Percentiles rank a stretch among this genome's conserved stretches.
phyloP scores from a whole-genome alignment of 2,888 invertebrate species.

The Hemithea aestivaria region DNA sequence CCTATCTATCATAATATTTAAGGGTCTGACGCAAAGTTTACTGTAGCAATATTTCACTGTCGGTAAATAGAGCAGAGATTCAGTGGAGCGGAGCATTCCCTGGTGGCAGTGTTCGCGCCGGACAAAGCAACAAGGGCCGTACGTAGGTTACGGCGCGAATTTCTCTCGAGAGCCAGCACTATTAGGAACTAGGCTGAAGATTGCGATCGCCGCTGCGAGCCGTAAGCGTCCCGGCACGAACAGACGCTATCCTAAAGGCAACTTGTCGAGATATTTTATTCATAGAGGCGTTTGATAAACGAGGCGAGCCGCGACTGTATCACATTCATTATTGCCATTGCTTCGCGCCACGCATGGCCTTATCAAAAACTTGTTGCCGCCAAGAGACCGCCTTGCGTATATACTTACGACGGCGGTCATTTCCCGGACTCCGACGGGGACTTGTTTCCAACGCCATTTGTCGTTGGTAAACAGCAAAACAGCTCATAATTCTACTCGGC shows the following conservation, averaged over 20 bases:
- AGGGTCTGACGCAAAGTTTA: constrained; percentile 29
- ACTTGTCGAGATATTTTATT: constrained; percentile 71
- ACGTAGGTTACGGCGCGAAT: constrained; percentile 47
- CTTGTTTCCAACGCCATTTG: constrained; percentile 61
- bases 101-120: constrained; percentile 41
- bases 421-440: constrained; percentile 54
- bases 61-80: constrained; percentile 31
- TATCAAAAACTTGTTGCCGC: constrained; percentile 75
- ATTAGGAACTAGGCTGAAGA: constrained; percentile 54
- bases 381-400: constrained; percentile 51
- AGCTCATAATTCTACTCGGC: constrained; percentile 58
- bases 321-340: constrained; percentile 73
- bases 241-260: constrained; percentile 63
- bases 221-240: constrained; percentile 63
- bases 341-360: constrained; percentile 63
- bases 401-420: constrained; percentile 32
- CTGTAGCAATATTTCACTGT: constrained; percentile 29
- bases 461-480: constrained; percentile 60
- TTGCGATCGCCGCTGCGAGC: constrained; percentile 59
- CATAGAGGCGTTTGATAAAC: constrained; percentile 72
- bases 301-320: constrained; percentile 63
- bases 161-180: constrained; percentile 58
- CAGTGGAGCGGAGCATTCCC: constrained; percentile 35
- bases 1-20: constrained; percentile 28
- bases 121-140: constrained; percentile 46